A percentile compares a stretch with the other conserved stretches of the same genome.
phyloP scores from a whole-genome alignment of 2,797 vertebrate genomes.

The Pangasius sanitwongsei region DNA sequence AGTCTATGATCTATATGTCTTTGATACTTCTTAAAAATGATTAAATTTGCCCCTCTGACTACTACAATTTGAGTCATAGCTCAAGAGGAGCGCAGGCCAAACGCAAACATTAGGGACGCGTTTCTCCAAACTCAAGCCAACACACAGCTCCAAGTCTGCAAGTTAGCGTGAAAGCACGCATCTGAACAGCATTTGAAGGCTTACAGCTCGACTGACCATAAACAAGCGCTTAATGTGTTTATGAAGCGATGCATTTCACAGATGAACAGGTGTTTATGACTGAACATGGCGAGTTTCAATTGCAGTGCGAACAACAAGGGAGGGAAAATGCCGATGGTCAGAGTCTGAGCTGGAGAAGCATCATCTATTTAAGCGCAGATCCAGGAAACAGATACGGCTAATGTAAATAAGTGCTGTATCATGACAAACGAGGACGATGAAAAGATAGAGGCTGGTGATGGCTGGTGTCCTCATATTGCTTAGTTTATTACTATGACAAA shows the following conservation, averaged over 20 bases:
- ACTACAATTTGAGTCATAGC: slow-evolving; percentile 35
- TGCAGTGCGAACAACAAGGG: slow-evolving; percentile 1
- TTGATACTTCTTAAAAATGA: slow-evolving; percentile 42
- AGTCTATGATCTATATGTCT: slow-evolving; percentile 17
- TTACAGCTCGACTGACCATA: slow-evolving; percentile 57
- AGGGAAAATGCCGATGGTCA: slow-evolving; percentile 28
- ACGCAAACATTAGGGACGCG: slow-evolving; percentile 50
- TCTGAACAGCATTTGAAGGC: slow-evolving; percentile 57
- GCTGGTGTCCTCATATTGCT: slow-evolving; percentile 37
- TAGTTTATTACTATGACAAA: slow-evolving; percentile 46
- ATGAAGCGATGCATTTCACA: slow-evolving; percentile 58
- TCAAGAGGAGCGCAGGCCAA: slow-evolving; percentile 45
- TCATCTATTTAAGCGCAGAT: slow-evolving; percentile 54
- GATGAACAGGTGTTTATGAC: slow-evolving; percentile 58
- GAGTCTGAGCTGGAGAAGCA: slow-evolving; percentile 29
- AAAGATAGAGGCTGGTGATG: slow-evolving; percentile 48
- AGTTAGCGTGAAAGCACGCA: slow-evolving; percentile 40
- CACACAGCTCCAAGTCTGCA: slow-evolving; percentile 37
- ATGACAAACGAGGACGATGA: slow-evolving; percentile 56
- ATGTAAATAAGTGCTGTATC: slow-evolving; percentile 53
- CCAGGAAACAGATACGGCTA: slow-evolving; percentile 52
- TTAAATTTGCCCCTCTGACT: slow-evolving; percentile 10
- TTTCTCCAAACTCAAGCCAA: slow-evolving; percentile 37
- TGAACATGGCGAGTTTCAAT: slow-evolving; percentile 48
- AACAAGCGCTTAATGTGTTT: slow-evolving; percentile 65